Evolutionary conservation across 2,113 vertebrate species (phyloP).

Genomic region (Centropus unirufus): DNA sequence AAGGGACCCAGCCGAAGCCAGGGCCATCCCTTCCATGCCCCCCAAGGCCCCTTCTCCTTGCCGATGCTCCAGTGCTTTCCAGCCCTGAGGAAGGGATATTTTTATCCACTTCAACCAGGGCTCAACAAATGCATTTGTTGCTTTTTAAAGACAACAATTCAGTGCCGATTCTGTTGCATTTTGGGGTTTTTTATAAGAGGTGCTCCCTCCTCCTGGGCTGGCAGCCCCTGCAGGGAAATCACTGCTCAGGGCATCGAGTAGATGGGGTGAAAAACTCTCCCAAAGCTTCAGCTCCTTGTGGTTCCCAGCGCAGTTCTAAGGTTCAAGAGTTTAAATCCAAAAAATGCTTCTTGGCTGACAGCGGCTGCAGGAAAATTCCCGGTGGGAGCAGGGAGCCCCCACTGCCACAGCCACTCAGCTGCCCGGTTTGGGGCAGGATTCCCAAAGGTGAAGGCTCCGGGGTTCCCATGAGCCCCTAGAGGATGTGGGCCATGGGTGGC

Average conservation of each 20-base stretch:
- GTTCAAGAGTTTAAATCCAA: background rate
- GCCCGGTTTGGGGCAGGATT: background rate
- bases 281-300: background rate
- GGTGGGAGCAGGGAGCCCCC: rapidly evolving
- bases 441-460: background rate
- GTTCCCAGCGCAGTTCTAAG: background rate
- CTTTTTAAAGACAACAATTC: too few relatives aligned
- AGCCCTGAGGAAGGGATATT: rapidly evolving
- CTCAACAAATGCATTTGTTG: background rate
- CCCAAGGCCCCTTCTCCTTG: background rate
- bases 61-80: background rate
- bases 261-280: background rate
- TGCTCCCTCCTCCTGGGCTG: rapidly evolving
- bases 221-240: background rate
- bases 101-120: background rate
- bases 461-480: background rate
- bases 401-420: rapidly evolving
- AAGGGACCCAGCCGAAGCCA: background rate
- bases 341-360: background rate
- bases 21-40: background rate
- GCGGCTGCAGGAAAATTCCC: background rate
- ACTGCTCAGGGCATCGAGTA: rapidly evolving
- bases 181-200: background rate
- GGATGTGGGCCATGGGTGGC: background rate
- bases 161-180: background rate